Evolutionary conservation across 1,140 invertebrate genomes (phyloP).

Genomic region (Drosophila baimaii): DNA sequence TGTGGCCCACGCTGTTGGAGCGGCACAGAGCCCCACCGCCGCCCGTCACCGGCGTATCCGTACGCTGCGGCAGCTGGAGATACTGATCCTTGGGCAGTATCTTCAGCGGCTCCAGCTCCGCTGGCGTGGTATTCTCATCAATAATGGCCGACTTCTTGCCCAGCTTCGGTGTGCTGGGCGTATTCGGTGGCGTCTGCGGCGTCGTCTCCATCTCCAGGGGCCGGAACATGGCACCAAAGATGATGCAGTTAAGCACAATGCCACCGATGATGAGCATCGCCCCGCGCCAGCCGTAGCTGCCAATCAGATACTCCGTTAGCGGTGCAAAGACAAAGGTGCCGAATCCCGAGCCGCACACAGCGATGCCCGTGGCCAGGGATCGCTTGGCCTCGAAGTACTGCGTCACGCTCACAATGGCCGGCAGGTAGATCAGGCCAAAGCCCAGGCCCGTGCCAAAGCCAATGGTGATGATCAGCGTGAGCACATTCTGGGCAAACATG

Average conservation of each 20-base stretch:
- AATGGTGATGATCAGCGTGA: slow-evolving; percentile 94
- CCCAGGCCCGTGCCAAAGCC: slow-evolving; percentile 95
- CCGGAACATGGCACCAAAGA: slow-evolving; percentile 93
- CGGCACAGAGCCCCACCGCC: slow-evolving; percentile 55
- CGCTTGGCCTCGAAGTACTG: slow-evolving; percentile 96
- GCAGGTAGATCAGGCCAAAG: slow-evolving; percentile 96
- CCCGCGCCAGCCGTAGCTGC: slow-evolving; percentile 88
- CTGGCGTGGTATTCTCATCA: slow-evolving; percentile 79
- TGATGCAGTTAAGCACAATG: slow-evolving; percentile 91
- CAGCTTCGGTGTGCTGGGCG: slow-evolving; percentile 46
- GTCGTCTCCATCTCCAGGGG: slow-evolving; percentile 86
- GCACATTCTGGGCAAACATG: slow-evolving; percentile 90
- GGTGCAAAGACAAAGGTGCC: slow-evolving; percentile 94
- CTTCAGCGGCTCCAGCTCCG: slow-evolving; percentile 74
- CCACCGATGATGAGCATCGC: slow-evolving; percentile 92
- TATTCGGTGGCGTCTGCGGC: slow-evolving; percentile 57
- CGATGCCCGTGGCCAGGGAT: slow-evolving; percentile 96
- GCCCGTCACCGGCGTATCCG: slow-evolving; percentile 27
- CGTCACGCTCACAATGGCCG: slow-evolving; percentile 97
- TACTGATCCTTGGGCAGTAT: slow-evolving; percentile 66
- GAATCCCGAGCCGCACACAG: slow-evolving; percentile 96
- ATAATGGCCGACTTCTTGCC: slow-evolving; percentile 64
- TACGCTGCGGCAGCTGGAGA: slow-evolving; percentile 65
- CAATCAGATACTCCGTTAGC: slow-evolving; percentile 88
- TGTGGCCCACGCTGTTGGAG: slow-evolving; percentile 79